Evolutionary conservation across 2,888 invertebrate genomes (phyloP), one percentile per base, ranked within the genome.

Genomic region (Eurytoma adleriae): DNA sequence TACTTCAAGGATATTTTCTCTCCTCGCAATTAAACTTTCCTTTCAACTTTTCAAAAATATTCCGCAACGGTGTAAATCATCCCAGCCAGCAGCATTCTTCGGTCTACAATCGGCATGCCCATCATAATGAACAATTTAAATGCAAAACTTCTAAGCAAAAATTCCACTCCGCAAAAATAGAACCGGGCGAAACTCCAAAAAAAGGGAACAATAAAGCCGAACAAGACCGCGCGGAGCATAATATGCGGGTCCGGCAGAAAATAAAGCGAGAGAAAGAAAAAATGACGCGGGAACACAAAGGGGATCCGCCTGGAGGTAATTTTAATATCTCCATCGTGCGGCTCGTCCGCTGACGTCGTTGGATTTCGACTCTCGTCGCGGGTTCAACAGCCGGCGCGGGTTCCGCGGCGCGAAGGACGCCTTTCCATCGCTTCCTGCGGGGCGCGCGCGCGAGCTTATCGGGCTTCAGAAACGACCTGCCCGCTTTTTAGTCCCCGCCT

Each of bases 361-460:
- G 54, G 56, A 73, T 64, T 73, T 73, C 64, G 64, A 64, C 54
- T 64, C 61, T 27, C 18, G 1, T 40, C 62, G 75, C n/a, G n/a
- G 61, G 75, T 76, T 76, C 75, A 76, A 76, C 68, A 73, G 73
- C 73, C 73, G 54, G 12, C 57, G n/a, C 18, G n/a, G 62, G 50
- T 48, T 67, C 20, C 54, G 18, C 62, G 54, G 48, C 68, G 67
- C 50, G 75, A 75, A 75, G 75, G 75, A 75, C 74, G 64, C 66
- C 12, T 50, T 50, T 50, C 50, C 12, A 50, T 50, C 14, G 27
- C 27, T 61, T 61, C 27, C 61, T 61, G 12, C 20, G 20, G 13
- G 27, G 3, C 13, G 61, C 14, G 24, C 24, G 24, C 24, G 24
- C 24, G 24, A 24, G 30, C 40, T 62, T 62, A 62, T 27, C 62